A percentile compares a stretch with the other conserved stretches of the same genome.
phyloP scores from a whole-genome alignment of 2,113 vertebrate genomes.

The Platysternon megacephalum region DNA sequence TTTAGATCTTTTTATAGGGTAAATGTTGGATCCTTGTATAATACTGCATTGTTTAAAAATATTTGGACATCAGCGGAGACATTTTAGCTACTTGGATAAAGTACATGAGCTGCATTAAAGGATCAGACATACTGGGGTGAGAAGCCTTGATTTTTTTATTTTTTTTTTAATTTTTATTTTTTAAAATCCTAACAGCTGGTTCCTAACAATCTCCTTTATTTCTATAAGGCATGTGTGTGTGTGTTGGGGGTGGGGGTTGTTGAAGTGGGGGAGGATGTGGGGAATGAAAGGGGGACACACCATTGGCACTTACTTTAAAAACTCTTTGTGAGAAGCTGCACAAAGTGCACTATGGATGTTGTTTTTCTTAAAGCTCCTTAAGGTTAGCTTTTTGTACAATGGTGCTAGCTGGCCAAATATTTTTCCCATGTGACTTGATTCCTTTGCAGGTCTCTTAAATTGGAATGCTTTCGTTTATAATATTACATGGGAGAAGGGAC shows the following conservation, averaged over 20 bases:
- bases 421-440: neutral
- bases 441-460: neutral
- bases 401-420: neutral
- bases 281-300: neutral
- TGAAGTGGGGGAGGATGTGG: neutral
- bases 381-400: neutral
- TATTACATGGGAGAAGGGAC: neutral
- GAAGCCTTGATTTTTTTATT: neutral
- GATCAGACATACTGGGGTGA: neutral
- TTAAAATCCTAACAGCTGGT: neutral
- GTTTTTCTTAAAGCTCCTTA: neutral
- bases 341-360: neutral
- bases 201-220: constrained; percentile 4
- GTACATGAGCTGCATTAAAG: neutral
- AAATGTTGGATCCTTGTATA: constrained; percentile 1
- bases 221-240: neutral
- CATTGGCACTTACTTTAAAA: neutral
- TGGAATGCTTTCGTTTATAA: neutral
- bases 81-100: neutral
- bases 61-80: neutral
- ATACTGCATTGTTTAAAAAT: neutral
- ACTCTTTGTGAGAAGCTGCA: neutral
- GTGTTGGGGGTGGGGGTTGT: neutral
- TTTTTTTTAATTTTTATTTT: neutral
- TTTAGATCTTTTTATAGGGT: neutral